These are phyloP conservation scores for Dascillus cervinus DNA, from an alignment of 2,888 invertebrate genomes.

Conservation along the genomic window DNA sequence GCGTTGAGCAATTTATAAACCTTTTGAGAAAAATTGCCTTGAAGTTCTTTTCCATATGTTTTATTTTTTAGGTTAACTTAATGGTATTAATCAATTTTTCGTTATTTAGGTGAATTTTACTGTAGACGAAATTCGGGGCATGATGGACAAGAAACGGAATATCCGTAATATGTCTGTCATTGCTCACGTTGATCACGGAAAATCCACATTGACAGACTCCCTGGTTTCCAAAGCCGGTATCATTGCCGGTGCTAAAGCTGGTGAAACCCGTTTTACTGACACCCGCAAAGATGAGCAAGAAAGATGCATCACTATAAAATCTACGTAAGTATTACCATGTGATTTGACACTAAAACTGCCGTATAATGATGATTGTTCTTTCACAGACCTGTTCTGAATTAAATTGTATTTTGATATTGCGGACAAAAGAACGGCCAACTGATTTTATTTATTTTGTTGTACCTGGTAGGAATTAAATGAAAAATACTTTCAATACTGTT, in stretches of 20 bases:
- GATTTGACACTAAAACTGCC: neutral
- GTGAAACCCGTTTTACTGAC: constrained; percentile 98
- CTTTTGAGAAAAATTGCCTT: too few relatives aligned
- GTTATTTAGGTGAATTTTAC: constrained; percentile 95
- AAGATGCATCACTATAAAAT: constrained; percentile 99
- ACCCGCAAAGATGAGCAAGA: constrained; percentile 99
- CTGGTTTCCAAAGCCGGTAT: constrained; percentile 99
- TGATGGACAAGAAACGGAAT: constrained; percentile 99
- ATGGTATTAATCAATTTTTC: constrained; percentile 15
- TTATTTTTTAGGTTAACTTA: constrained; percentile 12
- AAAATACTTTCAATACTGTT: too few relatives aligned
- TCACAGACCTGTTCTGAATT: constrained; percentile 37
- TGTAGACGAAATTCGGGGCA: constrained; percentile 97
- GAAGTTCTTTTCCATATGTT: constrained; percentile 2
- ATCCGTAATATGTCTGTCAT: constrained; percentile 99
- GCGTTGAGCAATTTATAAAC: too few relatives aligned
- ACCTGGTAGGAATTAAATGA: too few relatives aligned
- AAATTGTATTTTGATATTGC: too few relatives aligned
- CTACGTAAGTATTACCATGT: constrained; percentile 71
- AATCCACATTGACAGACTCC: constrained; percentile 98
- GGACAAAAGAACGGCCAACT: constrained; percentile 53
- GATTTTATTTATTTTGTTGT: constrained; percentile 27
- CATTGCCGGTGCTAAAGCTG: constrained; percentile 97
- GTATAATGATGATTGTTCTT: constrained; percentile 48
- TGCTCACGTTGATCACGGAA: constrained; percentile 99